Base-by-base conservation (phyloP, 64 coral and sea anemone species). In the Orbicella faveolata region DNA sequence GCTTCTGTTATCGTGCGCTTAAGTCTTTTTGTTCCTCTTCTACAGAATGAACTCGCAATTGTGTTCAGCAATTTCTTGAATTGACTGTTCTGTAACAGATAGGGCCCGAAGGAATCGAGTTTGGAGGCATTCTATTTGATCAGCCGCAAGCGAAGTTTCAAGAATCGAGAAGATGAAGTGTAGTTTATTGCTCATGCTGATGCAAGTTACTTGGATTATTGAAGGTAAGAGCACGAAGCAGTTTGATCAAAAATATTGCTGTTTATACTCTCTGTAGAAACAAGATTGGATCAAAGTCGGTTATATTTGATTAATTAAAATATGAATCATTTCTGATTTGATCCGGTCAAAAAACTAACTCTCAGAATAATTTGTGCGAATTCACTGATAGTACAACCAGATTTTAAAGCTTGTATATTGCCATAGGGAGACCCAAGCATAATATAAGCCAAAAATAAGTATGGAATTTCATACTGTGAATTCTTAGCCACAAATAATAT, bases 221-320 rank as follows among this genome's bases (percentile, higher is more conserved):
- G 19, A 85, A 85, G 82, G 82, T 85, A 52, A 85, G 82, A 52
- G 12, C 18, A 16, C 19, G 16, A 66, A 67, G 11, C 36, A 37
- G 4, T 63, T 36, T 17, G 34, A 33, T 36, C 7, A 9, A 70
- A 67, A 23, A 17, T 23, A 21, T 30, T 67, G 23, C 7, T 18
- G 64, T 19, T 18, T 21, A n/a, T 59, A 15, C 55, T 59, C 55
- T 59, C 44, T 59, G 6, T 1, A 59, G 55, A 15, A 15, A 59
- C 55, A 59, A 59, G 9, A 59, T 14, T 16, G 55, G 55, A 59
- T 59, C 10, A 9, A 59, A 59, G 55, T 59, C 12, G 15, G 55
- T 59, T 16, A 59, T 8, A 59, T 59, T 57, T 57, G 54, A 57
- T 57, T 57, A 57, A 57, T 57, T 57, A 14, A 57, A 57, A 1